These are phyloP conservation scores for Julus scandinavius DNA, from an alignment of 2,888 invertebrate species.

Conservation along the genomic window DNA sequence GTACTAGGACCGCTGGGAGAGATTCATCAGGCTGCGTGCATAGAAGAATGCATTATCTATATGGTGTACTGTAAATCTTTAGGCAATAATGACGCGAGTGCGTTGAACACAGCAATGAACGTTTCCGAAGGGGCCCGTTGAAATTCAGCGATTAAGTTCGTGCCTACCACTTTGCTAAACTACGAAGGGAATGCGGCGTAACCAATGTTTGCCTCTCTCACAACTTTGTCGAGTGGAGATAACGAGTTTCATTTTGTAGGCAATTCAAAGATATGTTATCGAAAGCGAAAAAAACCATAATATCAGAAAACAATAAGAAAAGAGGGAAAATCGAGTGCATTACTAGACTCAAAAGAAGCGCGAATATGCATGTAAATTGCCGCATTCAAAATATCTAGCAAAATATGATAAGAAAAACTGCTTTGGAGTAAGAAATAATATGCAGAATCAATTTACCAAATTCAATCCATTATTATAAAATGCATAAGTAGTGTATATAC, in stretches of 20 bases:
- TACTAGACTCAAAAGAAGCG: background rate
- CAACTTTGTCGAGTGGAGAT: conserved; percentile 21
- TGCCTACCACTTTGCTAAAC: conserved; percentile 36
- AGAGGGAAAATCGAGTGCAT: background rate
- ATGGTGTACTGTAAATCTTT: conserved; percentile 45
- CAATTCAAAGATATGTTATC: conserved; percentile 15
- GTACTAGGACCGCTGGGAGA: conserved; percentile 5
- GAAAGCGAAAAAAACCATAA: background rate
- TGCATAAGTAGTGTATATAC: too few species aligned
- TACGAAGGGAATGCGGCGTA: background rate
- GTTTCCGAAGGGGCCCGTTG: conserved; percentile 25
- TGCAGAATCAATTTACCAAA: too few species aligned
- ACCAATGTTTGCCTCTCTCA: background rate
- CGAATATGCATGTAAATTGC: background rate
- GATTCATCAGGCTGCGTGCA: conserved; percentile 44
- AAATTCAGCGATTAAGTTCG: conserved; percentile 28
- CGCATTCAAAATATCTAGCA: background rate
- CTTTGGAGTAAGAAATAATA: background rate
- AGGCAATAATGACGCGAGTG: conserved; percentile 21
- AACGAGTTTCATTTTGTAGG: background rate
- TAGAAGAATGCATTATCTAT: conserved; percentile 43
- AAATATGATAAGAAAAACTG: background rate
- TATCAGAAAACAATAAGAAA: conserved; percentile 3
- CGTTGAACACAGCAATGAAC: conserved; percentile 46
- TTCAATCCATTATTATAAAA: too few species aligned